Base-by-base conservation (phyloP, 2,113 vertebrate species). In the Tretioscincus oriximinensis region DNA sequence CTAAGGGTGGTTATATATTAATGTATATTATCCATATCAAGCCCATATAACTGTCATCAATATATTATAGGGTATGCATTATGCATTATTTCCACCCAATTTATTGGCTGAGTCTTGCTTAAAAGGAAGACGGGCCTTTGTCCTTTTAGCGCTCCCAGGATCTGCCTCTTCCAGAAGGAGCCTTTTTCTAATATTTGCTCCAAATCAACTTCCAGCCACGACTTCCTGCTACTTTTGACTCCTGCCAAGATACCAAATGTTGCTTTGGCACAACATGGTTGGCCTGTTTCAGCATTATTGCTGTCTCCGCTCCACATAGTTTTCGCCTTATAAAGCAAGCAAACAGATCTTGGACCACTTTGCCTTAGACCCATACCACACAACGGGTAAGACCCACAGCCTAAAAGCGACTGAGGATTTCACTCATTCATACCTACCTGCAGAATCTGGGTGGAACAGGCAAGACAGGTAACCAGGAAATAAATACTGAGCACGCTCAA, bases 1-100 rank as follows among this genome's bases (percentile, higher is more conserved):
- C 92, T 90, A 83, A 91, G 88, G 31, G 86, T 81, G 79, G 90
- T 93, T 83, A 85, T 90, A 93, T 78, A 85, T 92, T 91, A 86
- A 92, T 78, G 86, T 90, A 90, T 86, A 87, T 91, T 87, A 90
- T 86, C 93, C 91, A 88, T 88, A 89, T 89, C 80, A 28, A 51
- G 66, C 77, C 73, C 82, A 41, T 20, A 66, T 86, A 88, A 88
- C 86, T 16, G 73, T 86, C 64, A 81, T 93, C 87, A 91, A 92
- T 91, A 89, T 77, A 88, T 86, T 81, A 80, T 31, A 83, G 26
- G 66, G 77, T 51, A 68, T 89, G 90, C 84, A 87, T 90, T 92
- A 92, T 94, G 90, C 91, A 91, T 88, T 65, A 71, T 81, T 76
- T 81, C 85, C 47, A 83, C 68, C 85, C 90, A 91, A 90, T 94